A percentile compares a stretch with the other conserved stretches of the same genome.
Evolutionary conservation across 2,888 invertebrate species (phyloP).

Genomic region (Thecophora atra): DNA sequence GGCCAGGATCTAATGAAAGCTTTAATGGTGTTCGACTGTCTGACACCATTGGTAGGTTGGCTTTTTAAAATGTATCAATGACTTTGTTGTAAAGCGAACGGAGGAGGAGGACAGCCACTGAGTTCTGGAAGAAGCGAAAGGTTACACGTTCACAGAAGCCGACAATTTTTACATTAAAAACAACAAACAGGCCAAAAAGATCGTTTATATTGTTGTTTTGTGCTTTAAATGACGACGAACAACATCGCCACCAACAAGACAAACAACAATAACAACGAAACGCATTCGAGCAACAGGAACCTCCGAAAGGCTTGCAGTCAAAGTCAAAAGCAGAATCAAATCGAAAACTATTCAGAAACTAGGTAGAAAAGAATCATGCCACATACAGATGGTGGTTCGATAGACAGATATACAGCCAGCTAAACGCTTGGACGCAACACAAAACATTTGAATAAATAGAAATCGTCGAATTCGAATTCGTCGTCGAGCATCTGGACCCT

Average conservation of each 20-base stretch:
- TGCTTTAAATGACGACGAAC: not conserved
- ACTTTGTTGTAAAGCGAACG: too few relatives aligned
- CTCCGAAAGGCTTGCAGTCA: not conserved
- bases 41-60: constrained; percentile 26
- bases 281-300: too few relatives aligned
- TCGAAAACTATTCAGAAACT: constrained; percentile 36
- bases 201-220: constrained; percentile 6
- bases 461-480: too few relatives aligned
- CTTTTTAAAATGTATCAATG: constrained; percentile 25
- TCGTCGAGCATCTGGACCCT: too few relatives aligned
- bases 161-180: too few relatives aligned
- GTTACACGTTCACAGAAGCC: too few relatives aligned
- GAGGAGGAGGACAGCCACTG: too few relatives aligned
- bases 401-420: constrained; percentile 33
- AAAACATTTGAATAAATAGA: not conserved
- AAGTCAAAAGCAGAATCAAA: constrained; percentile 9
- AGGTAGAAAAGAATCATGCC: constrained; percentile 40
- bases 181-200: too few relatives aligned
- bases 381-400: too few relatives aligned
- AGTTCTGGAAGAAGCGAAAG: too few relatives aligned
- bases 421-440: too few relatives aligned
- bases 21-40: constrained; percentile 22
- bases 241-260: not conserved
- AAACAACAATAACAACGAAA: not conserved
- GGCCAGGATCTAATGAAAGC: constrained; percentile 3